phyloP scores from a whole-genome alignment of 2,888 invertebrate genomes.

The Mimachlamys varia region DNA sequence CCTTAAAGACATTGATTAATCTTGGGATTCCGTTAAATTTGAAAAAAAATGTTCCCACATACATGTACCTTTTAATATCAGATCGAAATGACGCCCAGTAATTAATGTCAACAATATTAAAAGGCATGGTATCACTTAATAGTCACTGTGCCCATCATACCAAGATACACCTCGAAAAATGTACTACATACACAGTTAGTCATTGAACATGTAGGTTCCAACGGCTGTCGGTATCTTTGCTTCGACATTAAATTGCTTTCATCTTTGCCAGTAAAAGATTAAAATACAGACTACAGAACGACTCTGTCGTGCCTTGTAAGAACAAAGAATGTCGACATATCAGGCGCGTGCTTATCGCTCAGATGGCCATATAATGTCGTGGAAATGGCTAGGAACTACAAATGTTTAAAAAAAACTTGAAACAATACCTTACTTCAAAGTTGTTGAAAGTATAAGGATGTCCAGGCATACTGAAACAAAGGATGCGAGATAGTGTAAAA shows the following conservation, averaged over 20 bases:
- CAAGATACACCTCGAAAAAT: too few relatives aligned
- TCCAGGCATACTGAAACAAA: neutral
- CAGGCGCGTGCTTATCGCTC: neutral
- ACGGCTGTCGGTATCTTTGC: neutral
- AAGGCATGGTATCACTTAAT: too few relatives aligned
- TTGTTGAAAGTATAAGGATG: neutral
- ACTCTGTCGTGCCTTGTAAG: neutral
- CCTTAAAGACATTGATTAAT: too few relatives aligned
- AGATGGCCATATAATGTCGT: neutral
- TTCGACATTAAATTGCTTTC: neutral
- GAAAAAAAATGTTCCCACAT: too few relatives aligned
- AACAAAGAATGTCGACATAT: neutral
- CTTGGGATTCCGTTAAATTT: too few relatives aligned
- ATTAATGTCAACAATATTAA: too few relatives aligned
- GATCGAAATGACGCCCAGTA: too few relatives aligned
- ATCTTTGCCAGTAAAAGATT: neutral
- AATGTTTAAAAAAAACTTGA: neutral
- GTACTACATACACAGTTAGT: too few relatives aligned
- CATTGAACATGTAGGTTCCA: too few relatives aligned
- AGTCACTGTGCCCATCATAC: too few relatives aligned
- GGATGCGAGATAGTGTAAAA: neutral
- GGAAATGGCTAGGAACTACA: neutral
- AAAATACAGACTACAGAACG: neutral
- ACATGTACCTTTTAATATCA: too few relatives aligned
- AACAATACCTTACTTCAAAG: neutral